Evolutionary conservation across 2,888 invertebrate genomes (phyloP).

Genomic region (Dione vanillae): DNA sequence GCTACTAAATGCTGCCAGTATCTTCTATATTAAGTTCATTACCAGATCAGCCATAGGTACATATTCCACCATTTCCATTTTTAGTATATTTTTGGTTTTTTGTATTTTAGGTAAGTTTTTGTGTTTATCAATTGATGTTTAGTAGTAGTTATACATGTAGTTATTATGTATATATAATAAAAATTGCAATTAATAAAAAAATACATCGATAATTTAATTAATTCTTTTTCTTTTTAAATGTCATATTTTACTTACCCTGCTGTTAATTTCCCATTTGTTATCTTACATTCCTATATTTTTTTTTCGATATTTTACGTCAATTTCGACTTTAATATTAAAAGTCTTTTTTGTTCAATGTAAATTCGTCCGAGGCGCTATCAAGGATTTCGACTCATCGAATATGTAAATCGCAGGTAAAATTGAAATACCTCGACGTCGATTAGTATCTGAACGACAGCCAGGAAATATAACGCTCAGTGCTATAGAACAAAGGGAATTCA

Average conservation of each 20-base stretch:
- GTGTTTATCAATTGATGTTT: too few relatives aligned
- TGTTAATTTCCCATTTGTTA: not conserved
- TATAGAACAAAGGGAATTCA: conserved; percentile 31
- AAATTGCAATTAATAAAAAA: too few relatives aligned
- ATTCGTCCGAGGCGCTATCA: conserved; percentile 60
- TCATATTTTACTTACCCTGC: not conserved
- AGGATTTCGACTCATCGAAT: conserved; percentile 66
- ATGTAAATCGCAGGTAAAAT: conserved; percentile 75
- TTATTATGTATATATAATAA: too few relatives aligned
- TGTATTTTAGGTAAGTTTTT: too few relatives aligned
- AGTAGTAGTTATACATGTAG: too few relatives aligned
- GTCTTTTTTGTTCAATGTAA: conserved; percentile 59
- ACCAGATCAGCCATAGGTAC: too few relatives aligned
- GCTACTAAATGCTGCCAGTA: too few relatives aligned
- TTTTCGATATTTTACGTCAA: conserved; percentile 19
- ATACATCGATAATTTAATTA: too few relatives aligned
- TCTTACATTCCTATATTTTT: conserved; percentile 17
- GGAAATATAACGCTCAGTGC: conserved; percentile 42
- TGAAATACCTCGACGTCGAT: conserved; percentile 66
- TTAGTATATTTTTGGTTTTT: too few relatives aligned
- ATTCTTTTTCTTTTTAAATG: not conserved
- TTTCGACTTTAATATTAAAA: conserved; percentile 43
- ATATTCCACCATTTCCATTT: too few relatives aligned
- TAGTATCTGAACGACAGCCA: conserved; percentile 45
- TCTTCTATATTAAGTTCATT: too few relatives aligned